Conservation (phyloP, 2,797 vertebrate species). For the Catamblyrhynchus diadema region DNA sequence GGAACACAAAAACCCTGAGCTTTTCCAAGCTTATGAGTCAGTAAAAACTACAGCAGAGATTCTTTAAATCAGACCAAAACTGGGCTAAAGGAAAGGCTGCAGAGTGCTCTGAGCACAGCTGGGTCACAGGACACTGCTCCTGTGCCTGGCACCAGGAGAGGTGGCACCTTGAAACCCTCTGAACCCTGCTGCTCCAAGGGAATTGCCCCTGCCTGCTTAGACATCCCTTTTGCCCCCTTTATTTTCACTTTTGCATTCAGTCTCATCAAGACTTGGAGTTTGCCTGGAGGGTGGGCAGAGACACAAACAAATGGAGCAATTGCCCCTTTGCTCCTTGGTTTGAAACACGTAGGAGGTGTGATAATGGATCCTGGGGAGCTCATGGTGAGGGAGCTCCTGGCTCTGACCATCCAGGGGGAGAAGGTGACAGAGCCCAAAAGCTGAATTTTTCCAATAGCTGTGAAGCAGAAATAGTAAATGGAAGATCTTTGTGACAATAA, state of each 20-base stretch:
- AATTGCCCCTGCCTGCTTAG: neutral
- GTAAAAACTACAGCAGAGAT: neutral
- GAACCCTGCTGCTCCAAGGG: neutral
- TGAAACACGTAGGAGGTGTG: rapidly evolving
- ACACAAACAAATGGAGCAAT: neutral
- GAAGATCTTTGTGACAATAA: neutral
- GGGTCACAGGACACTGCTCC: rapidly evolving
- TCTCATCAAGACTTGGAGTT: neutral
- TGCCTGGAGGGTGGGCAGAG: neutral
- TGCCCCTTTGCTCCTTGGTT: neutral
- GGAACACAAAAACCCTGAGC: neutral
- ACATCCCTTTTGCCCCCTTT: neutral
- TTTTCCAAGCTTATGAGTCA: neutral
- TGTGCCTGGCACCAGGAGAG: rapidly evolving
- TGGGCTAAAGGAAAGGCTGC: neutral
- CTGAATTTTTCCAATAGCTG: neutral
- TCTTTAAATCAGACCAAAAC: neutral
- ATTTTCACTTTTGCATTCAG: neutral
- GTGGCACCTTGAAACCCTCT: neutral
- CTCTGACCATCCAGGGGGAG: neutral
- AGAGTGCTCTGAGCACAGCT: neutral
- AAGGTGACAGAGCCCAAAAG: neutral
- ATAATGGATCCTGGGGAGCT: neutral
- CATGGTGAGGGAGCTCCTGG: neutral
- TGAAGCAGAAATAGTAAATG: neutral